phyloP scores from a whole-genome alignment of 2,888 invertebrate genomes.

The Lepas anatifera region DNA sequence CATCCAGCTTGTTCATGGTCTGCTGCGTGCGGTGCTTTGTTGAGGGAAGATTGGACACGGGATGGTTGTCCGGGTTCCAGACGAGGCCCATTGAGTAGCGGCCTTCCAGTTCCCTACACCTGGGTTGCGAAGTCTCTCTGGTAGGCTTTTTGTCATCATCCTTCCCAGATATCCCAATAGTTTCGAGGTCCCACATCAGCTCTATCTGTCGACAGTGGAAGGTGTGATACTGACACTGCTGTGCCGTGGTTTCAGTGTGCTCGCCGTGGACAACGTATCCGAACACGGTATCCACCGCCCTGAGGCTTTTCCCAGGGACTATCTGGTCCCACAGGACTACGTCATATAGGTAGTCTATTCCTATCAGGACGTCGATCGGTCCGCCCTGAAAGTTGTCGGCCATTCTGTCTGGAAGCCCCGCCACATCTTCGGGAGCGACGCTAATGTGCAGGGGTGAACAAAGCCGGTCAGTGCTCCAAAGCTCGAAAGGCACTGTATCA shows the following conservation, averaged over 20 bases:
- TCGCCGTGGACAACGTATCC: neutral
- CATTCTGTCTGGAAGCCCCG: neutral
- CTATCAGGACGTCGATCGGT: neutral
- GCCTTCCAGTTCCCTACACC: no score
- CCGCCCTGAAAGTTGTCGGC: neutral
- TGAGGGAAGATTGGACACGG: neutral
- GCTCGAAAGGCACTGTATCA: neutral
- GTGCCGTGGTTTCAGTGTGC: neutral
- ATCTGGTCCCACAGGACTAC: neutral
- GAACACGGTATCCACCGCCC: neutral
- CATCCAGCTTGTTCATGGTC: neutral
- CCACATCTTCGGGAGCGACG: no score
- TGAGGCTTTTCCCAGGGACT: neutral
- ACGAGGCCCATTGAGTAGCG: no score
- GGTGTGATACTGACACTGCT: neutral
- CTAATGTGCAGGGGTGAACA: neutral
- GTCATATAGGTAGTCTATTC: neutral
- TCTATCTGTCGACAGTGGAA: neutral
- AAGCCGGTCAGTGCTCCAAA: neutral
- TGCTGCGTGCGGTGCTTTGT: neutral
- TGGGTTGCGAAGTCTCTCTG: no score
- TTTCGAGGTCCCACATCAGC: neutral
- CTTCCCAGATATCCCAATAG: neutral
- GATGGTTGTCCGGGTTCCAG: neutral
- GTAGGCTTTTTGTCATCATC: no score